Evolutionary conservation across 2,113 vertebrate genomes (phyloP).

Genomic region (Hassar affinis): DNA sequence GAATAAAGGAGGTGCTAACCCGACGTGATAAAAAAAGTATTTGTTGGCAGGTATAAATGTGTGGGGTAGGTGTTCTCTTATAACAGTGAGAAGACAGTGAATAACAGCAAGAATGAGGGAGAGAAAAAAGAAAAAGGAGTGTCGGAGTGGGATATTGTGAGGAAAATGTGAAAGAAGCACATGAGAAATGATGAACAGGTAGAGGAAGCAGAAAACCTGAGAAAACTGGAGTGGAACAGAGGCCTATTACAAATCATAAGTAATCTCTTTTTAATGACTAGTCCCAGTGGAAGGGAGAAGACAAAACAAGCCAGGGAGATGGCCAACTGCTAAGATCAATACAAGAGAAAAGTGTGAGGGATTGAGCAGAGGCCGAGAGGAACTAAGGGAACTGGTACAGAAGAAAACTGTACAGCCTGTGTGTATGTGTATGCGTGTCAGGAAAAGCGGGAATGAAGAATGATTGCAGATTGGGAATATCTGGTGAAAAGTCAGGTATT

Average conservation of each 20-base stretch:
- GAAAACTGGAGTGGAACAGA: neutral
- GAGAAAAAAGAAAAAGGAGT: neutral
- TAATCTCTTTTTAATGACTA: slow-evolving; percentile 28
- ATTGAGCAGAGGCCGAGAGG: slow-evolving; percentile 43
- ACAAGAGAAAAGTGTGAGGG: slow-evolving; percentile 39
- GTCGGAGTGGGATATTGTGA: too few species aligned
- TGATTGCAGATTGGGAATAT: slow-evolving; percentile 73
- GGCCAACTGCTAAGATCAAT: slow-evolving; percentile 36
- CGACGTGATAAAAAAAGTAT: slow-evolving; percentile 25
- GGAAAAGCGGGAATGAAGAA: slow-evolving; percentile 66
- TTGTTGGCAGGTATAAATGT: slow-evolving; percentile 40
- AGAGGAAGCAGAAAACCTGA: slow-evolving; percentile 29
- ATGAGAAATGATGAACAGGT: slow-evolving; percentile 1
- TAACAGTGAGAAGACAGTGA: slow-evolving; percentile 26
- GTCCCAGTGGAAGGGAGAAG: neutral
- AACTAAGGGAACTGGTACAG: too few species aligned
- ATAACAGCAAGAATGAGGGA: slow-evolving; percentile 18
- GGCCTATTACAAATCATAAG: slow-evolving; percentile 27
- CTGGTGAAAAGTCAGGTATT: slow-evolving; percentile 72
- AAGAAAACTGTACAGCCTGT: slow-evolving; percentile 32
- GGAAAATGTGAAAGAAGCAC: slow-evolving; percentile 6
- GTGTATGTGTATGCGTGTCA: slow-evolving; percentile 57
- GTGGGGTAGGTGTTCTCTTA: slow-evolving; percentile 35
- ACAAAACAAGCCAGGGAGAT: neutral
- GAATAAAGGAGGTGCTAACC: slow-evolving; percentile 26